These are phyloP conservation scores for Cottus gobio DNA, from an alignment of 2,113 vertebrate species.

Conservation along the genomic window DNA sequence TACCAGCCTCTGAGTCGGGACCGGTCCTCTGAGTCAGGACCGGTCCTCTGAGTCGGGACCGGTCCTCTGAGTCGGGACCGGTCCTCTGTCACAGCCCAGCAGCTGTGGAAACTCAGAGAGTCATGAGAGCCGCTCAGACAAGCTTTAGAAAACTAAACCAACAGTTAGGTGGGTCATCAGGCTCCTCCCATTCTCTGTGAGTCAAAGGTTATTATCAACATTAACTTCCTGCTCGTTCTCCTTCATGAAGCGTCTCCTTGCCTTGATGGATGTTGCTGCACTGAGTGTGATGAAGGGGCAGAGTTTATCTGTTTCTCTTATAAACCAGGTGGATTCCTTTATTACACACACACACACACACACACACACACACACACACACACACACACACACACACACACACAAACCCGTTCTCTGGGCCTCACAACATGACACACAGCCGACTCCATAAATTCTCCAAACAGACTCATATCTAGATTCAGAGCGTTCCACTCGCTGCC, in stretches of 20 bases:
- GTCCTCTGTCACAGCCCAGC: neutral
- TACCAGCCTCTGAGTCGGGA: slow-evolving; percentile 71
- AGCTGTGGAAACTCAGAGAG: slow-evolving; percentile 2
- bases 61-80: too few relatives aligned
- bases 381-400: neutral
- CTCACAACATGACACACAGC: slow-evolving; percentile 12
- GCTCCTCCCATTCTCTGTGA: slow-evolving; percentile 7
- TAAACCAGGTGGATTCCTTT: slow-evolving; percentile 16
- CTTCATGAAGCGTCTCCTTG: slow-evolving; percentile 10
- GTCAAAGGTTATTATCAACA: slow-evolving; percentile 43
- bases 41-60: too few relatives aligned
- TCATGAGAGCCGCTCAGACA: neutral
- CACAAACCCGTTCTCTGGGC: slow-evolving; percentile 5
- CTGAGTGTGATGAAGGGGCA: slow-evolving; percentile 20
- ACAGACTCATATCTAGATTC: slow-evolving; percentile 38
- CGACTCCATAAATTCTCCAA: slow-evolving; percentile 42
- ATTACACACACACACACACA: neutral
- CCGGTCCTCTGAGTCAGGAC: too few relatives aligned
- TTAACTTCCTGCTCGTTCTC: slow-evolving; percentile 26
- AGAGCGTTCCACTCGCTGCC: slow-evolving; percentile 33
- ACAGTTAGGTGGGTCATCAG: too few relatives aligned
- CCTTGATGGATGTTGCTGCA: slow-evolving; percentile 38
- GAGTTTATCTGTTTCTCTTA: slow-evolving; percentile 22
- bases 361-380: neutral
- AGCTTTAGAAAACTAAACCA: too few relatives aligned